These are phyloP conservation scores for Polyodon spathula DNA, from an alignment of 2,113 vertebrate genomes.

Conservation along the genomic window DNA sequence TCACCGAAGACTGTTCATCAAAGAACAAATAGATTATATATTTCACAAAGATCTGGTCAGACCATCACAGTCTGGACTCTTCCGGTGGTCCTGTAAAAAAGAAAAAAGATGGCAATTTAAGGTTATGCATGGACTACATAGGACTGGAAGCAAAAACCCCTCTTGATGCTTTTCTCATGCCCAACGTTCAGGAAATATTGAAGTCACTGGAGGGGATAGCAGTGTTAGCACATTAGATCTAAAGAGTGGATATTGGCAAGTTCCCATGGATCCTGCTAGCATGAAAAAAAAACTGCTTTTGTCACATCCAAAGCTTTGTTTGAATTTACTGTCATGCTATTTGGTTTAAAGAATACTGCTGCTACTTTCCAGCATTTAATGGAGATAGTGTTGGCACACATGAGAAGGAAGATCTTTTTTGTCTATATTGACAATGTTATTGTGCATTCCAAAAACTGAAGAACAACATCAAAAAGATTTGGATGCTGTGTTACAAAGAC, in stretches of 20 bases:
- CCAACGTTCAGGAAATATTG: conserved; percentile 13
- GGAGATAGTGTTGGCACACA: conserved; percentile 1
- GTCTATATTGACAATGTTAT: conserved; percentile 19
- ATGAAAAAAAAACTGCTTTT: conserved; percentile 10
- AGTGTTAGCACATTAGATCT: conserved; percentile 5
- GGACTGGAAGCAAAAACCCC: conserved; percentile 8
- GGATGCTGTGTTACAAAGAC: not conserved
- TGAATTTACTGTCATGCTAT: not conserved
- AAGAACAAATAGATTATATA: too few relatives aligned
- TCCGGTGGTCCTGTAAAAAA: too few relatives aligned
- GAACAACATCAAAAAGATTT: conserved; percentile 12
- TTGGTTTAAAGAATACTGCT: conserved; percentile 3
- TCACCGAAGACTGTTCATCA: too few relatives aligned
- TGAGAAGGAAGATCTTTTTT: conserved; percentile 11
- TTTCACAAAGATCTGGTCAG: too few relatives aligned
- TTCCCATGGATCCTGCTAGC: conserved; percentile 4
- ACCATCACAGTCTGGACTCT: too few relatives aligned
- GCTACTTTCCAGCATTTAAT: conserved; percentile 11
- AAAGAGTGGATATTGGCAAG: conserved; percentile 12
- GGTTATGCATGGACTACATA: conserved; percentile 6
- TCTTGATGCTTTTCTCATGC: conserved; percentile 14
- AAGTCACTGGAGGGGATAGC: conserved; percentile 11
- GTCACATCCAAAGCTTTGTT: conserved; percentile 5
- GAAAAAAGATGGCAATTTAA: not conserved
- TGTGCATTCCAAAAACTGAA: not conserved